Conservation (phyloP, 2,113 vertebrate species). For the Oophaga pumilio region DNA sequence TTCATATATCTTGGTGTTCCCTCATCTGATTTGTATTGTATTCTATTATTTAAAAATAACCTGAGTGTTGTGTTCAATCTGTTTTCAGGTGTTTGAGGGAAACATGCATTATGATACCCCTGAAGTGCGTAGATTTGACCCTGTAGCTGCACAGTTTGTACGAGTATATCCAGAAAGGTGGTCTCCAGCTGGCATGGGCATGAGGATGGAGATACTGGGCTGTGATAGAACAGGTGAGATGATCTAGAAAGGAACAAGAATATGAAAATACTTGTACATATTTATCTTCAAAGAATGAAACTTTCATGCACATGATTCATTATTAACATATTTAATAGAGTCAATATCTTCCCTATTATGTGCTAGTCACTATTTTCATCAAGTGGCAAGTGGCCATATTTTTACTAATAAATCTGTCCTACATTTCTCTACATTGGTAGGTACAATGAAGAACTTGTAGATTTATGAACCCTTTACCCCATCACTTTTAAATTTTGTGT, state of each 20-base stretch:
- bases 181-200: slow-evolving; percentile 94
- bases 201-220: slow-evolving; percentile 95
- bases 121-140: slow-evolving; percentile 90
- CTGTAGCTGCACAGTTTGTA: slow-evolving; percentile 87
- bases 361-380: not conserved
- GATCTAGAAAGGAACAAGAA: not conserved
- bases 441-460: not conserved
- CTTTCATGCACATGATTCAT: not conserved
- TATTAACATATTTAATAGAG: not conserved
- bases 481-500: not conserved
- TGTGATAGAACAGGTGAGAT: slow-evolving; percentile 92
- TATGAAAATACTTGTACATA: not conserved
- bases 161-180: slow-evolving; percentile 92
- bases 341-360: not conserved
- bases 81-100: slow-evolving; percentile 89
- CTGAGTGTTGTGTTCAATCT: not conserved
- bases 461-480: not conserved
- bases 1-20: no score
- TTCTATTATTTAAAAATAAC: no score
- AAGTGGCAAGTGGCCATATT: no score
- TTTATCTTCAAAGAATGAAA: not conserved
- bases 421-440: not conserved
- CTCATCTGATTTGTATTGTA: no score
- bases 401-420: not conserved
- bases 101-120: slow-evolving; percentile 95